These are phyloP conservation scores for Taxidea taxus DNA, from an alignment of 2,113 vertebrate genomes.

Conservation along the genomic window DNA sequence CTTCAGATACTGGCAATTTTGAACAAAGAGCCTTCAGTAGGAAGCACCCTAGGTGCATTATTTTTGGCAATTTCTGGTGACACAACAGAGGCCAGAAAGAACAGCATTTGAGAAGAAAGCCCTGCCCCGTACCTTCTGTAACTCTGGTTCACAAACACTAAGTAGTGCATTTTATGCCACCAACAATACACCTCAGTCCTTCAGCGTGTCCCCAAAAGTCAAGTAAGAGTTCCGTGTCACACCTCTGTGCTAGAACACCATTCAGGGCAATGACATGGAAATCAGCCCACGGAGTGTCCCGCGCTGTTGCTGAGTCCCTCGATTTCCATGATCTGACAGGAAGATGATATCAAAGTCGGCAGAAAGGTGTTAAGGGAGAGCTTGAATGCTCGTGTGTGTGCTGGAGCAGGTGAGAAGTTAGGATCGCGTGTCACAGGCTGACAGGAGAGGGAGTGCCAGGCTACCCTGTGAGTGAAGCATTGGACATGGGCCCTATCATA, in stretches of 20 bases:
- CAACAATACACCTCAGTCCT: not conserved
- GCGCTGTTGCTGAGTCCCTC: not conserved
- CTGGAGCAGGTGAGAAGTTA: conserved; percentile 38
- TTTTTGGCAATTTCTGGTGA: not conserved
- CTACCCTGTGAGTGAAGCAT: not conserved
- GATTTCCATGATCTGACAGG: conserved; percentile 53
- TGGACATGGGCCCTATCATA: conserved; percentile 21
- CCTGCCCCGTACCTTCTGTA: not conserved
- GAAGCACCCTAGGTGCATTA: not conserved
- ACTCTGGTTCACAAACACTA: not conserved
- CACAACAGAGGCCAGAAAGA: not conserved
- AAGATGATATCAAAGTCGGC: conserved; percentile 41
- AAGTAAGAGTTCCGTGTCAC: not conserved
- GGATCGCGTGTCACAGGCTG: not conserved
- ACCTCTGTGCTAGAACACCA: not conserved
- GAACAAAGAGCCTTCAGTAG: not conserved
- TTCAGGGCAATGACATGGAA: conserved; percentile 8
- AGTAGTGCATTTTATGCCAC: not conserved
- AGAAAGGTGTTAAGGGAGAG: not conserved
- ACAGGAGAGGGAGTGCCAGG: conserved; percentile 41
- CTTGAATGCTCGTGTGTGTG: not conserved
- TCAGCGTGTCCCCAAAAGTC: not conserved
- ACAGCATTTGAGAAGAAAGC: not conserved
- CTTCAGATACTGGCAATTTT: not conserved
- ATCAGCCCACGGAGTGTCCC: not conserved